Percentiles rank a stretch among this genome's conserved stretches.
Evolutionary conservation across 2,888 invertebrate species (phyloP).

Genomic region (Autographa pulchrina): DNA sequence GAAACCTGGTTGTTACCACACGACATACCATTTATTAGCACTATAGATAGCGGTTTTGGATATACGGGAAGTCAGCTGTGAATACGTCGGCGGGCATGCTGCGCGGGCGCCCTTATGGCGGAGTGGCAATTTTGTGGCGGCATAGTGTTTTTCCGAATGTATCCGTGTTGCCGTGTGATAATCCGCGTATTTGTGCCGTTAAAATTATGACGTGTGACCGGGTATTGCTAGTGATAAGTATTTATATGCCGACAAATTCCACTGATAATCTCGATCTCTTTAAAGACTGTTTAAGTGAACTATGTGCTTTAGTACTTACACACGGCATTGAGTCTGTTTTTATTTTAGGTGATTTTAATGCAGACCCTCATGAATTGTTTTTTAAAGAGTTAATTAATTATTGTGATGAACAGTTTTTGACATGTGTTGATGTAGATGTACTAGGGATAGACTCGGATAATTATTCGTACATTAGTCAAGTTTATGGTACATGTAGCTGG

Average conservation of each 20-base stretch:
- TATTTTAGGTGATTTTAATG: no score
- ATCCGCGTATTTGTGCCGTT: conserved; percentile 19
- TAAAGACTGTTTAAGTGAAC: conserved; percentile 14
- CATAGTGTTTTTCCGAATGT: conserved; percentile 3
- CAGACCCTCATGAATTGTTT: no score
- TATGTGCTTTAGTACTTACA: conserved; percentile 16
- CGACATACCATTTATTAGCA: conserved; percentile 14
- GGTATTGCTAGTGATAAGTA: conserved; percentile 11
- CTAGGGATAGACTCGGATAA: conserved; percentile 7
- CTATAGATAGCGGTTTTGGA: conserved; percentile 18
- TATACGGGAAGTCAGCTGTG: conserved; percentile 21
- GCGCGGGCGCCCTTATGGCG: conserved; percentile 20
- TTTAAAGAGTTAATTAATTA: conserved; percentile 10
- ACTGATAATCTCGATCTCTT: conserved; percentile 10
- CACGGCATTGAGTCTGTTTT: no score
- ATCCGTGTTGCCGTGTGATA: conserved; percentile 18
- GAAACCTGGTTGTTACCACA: conserved; percentile 26
- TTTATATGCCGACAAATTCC: conserved; percentile 15
- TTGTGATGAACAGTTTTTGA: conserved; percentile 18
- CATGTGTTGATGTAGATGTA: conserved; percentile 16
- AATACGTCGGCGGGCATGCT: no score
- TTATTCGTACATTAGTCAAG: conserved; percentile 9
- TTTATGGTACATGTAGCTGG: background rate
- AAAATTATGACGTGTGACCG: conserved; percentile 10
- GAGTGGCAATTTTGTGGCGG: conserved; percentile 24